Percentiles rank a stretch among this genome's conserved stretches.
Evolutionary conservation across 2,797 vertebrate genomes (phyloP).

Genomic region (Miichthys miiuy): DNA sequence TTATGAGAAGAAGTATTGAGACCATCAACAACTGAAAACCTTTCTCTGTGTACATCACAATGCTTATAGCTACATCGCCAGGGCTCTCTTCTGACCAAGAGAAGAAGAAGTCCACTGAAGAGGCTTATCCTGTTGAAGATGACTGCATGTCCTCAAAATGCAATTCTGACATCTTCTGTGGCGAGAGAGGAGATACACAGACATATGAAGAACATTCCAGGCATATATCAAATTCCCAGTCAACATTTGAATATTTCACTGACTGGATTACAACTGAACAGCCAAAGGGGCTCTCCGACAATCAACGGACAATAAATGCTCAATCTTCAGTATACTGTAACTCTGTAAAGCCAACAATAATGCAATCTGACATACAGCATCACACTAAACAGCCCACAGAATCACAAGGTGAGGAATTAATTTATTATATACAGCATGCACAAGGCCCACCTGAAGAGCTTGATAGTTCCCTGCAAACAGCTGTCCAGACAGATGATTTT

Average conservation of each 20-base stretch:
- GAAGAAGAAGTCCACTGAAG: constrained; percentile 72
- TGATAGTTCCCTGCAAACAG: constrained; percentile 42
- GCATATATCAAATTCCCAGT: constrained; percentile 48
- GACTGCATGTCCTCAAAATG: constrained; percentile 82
- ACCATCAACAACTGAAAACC: constrained; percentile 86
- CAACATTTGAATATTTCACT: constrained; percentile 49
- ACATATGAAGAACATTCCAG: constrained; percentile 76
- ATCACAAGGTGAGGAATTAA: constrained; percentile 67
- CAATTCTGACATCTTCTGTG: constrained; percentile 71
- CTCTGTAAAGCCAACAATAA: constrained; percentile 48
- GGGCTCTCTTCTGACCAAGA: constrained; percentile 77
- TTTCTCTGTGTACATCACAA: constrained; percentile 88
- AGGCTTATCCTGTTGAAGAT: constrained; percentile 79
- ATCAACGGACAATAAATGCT: constrained; percentile 41
- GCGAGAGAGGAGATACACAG: constrained; percentile 76
- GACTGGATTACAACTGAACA: constrained; percentile 43
- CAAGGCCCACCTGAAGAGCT: constrained; percentile 50
- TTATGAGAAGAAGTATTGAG: constrained; percentile 83
- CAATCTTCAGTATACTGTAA: constrained; percentile 37
- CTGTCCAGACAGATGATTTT: constrained; percentile 52
- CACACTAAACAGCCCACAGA: constrained; percentile 56
- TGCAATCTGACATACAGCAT: constrained; percentile 57
- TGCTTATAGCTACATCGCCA: constrained; percentile 85
- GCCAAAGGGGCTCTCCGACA: constrained; percentile 31
- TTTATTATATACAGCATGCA: constrained; percentile 60